Base-by-base conservation (phyloP, 2,888 invertebrate genomes). In the Phortica okadai region DNA sequence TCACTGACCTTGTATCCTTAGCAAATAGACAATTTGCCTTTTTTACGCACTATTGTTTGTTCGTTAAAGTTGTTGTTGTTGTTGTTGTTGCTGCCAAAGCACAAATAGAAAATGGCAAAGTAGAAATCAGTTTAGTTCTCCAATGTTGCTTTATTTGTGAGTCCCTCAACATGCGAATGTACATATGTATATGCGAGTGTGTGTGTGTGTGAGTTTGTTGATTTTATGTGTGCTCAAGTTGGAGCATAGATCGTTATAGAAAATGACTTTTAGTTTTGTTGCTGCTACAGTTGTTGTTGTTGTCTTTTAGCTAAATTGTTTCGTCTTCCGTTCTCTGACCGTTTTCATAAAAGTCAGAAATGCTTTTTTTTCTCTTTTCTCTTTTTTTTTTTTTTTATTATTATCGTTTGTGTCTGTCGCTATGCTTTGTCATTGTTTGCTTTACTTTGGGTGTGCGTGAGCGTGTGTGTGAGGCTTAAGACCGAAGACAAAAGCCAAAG, bases 251-350 rank as follows among this genome's bases (percentile, higher is more conserved):
- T 66, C 66, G 66, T 66, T 66, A 66, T 42, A 66, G 41, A 66
- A 66, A 66, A 66, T 66, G 66, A 66, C 66, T 66, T 66, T 66
- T 42, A 66, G 66, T 66, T 66, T 66, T 41, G 66, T 25, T 62
- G 62, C 21, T 62, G 8, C 11, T 33, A 6, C 6, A 21, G 62
- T 62, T 62, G 62, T 25, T 25, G 11, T 66, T 66, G 33, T 66
- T 66, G 41, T 42, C 41, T 16, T 21, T 66, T 42, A n/a, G 42
- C 42, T 16, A n/a, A 41, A n/a, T 66, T 66, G 66, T 42, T 33
- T n/a, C 66, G 33, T 66, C 21, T 62, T 62, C 62, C 25, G 25
- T 16, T 62, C 66, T 66, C n/a, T 2, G 33, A n/a, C n/a, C 54
- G n/a, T 54, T 54, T 54, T 54, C 11, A 3, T 54, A 14, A 3